phyloP scores from a whole-genome alignment of 1,140 invertebrate species.

The Drosophila bocqueti region DNA sequence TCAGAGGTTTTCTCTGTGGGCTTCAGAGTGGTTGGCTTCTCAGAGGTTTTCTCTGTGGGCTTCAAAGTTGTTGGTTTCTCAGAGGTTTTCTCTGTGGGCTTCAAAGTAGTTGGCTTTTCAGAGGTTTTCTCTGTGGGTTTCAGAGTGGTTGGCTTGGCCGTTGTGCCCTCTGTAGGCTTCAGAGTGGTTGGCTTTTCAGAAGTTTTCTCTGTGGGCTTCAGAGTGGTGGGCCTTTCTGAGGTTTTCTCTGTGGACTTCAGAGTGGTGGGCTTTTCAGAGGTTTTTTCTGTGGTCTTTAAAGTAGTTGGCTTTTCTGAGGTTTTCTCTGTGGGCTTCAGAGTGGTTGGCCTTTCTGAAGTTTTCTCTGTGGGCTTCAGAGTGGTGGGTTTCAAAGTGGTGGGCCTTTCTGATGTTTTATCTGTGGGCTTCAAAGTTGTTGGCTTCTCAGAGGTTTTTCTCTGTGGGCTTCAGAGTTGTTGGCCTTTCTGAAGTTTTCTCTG shows the following conservation, averaged over 20 bases:
- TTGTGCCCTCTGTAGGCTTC: not conserved
- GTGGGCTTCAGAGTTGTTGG: conserved; percentile 12
- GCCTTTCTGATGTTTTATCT: not conserved
- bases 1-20: conserved; percentile 1
- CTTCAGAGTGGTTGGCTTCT: conserved; percentile 16
- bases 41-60: conserved; percentile 4
- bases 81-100: conserved; percentile 1
- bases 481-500: no score
- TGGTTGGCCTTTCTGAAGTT: conserved; percentile 18
- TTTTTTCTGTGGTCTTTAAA: conserved; percentile 5
- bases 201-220: conserved; percentile 10
- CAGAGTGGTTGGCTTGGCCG: conserved; percentile 9
- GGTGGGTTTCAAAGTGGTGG: conserved; percentile 25
- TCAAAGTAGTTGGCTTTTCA: conserved; percentile 12
- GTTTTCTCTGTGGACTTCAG: no score
- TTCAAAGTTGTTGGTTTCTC: conserved; percentile 8
- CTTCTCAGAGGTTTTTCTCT: not conserved
- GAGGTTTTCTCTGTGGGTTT: conserved; percentile 11
- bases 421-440: conserved; percentile 21
- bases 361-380: conserved; percentile 3
- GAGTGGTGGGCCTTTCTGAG: conserved; percentile 12
- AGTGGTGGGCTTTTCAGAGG: conserved; percentile 15
- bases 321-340: conserved; percentile 1
- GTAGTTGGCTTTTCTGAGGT: conserved; percentile 16
- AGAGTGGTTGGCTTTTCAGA: conserved; percentile 9